Conservation (phyloP, 2,113 vertebrate species). For the Rhagologus leucostigma region DNA sequence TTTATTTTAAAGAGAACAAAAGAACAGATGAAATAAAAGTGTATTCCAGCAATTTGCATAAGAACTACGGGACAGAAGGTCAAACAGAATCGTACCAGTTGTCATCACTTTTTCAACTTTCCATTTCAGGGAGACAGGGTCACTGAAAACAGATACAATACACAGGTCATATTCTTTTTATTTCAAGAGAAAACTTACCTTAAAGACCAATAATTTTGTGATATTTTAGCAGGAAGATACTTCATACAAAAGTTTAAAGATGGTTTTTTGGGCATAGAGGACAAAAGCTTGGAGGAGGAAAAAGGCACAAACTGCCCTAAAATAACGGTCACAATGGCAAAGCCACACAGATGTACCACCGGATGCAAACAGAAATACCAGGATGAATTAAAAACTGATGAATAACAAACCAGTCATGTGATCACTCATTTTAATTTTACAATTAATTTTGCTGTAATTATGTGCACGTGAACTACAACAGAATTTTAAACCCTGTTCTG, state of each 20-base stretch:
- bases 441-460: background rate
- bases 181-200: background rate
- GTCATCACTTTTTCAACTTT: background rate
- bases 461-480: background rate
- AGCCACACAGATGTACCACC: background rate
- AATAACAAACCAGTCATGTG: rapidly evolving
- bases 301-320: background rate
- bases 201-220: background rate
- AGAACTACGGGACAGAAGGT: background rate
- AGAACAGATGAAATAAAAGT: background rate
- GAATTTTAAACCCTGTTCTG: background rate
- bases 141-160: background rate
- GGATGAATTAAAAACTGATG: background rate
- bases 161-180: background rate
- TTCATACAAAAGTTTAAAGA: background rate
- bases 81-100: background rate
- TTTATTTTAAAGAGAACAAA: background rate
- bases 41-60: background rate
- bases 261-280: background rate
- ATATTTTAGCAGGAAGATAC: background rate
- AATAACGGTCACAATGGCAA: background rate
- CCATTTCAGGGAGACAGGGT: background rate
- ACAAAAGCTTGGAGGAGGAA: background rate
- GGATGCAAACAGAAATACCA: background rate
- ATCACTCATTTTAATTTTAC: background rate